Conservation (phyloP, 2,797 vertebrate species). For the Acrocephalus scirpaceus region DNA sequence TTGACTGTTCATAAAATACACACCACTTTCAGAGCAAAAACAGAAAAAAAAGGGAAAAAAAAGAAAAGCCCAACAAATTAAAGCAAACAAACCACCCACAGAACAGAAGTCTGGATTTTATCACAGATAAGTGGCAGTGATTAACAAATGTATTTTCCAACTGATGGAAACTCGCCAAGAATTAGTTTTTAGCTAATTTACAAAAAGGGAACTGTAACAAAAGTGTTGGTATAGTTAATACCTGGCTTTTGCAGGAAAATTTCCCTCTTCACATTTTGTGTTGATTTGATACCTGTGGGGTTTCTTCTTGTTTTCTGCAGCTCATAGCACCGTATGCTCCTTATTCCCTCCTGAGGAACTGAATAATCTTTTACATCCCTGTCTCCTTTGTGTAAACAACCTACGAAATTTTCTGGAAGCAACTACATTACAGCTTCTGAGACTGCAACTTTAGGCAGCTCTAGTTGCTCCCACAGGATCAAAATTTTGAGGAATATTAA, state of each 20-base stretch:
- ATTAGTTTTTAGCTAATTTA: not conserved
- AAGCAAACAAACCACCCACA: not conserved
- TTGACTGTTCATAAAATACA: not conserved
- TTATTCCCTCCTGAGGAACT: constrained; percentile 40
- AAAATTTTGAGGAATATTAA: not conserved
- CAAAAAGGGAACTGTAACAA: not conserved
- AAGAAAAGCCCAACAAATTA: not conserved
- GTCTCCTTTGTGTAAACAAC: constrained; percentile 41
- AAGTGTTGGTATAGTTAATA: not conserved
- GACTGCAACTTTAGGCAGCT: constrained; percentile 3
- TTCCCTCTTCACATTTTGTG: constrained; percentile 4
- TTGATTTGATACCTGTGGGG: not conserved
- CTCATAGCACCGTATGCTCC: constrained; percentile 9
- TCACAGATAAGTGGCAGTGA: not conserved
- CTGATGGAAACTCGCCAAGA: not conserved
- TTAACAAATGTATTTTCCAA: not conserved
- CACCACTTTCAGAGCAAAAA: not conserved
- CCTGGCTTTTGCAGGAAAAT: not conserved
- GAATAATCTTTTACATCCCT: constrained; percentile 63
- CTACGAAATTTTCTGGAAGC: constrained; percentile 53
- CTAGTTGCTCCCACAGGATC: not conserved
- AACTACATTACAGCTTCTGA: constrained; percentile 3
- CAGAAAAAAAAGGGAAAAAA: not conserved
- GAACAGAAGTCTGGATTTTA: not conserved
- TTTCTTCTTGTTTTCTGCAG: constrained; percentile 43